Evolutionary conservation across 1,140 invertebrate genomes (phyloP), one percentile per base, ranked within the genome.

Genomic region (Drosophila albomicans): DNA sequence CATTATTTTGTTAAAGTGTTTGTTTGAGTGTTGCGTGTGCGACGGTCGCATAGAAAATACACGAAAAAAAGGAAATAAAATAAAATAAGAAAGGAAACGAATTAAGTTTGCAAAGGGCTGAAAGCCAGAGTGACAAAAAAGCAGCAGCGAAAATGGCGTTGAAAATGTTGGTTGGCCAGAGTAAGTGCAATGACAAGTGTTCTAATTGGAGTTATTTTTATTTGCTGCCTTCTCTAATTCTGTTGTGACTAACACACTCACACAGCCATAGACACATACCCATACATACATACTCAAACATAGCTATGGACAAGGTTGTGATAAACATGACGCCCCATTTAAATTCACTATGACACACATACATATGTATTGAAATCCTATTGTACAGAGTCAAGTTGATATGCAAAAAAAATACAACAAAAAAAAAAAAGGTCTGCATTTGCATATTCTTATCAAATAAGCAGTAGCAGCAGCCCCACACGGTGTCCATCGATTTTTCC

Each of bases 81-180:
- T 38, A 38, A 38, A 52, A 52, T 43, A 49, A 35, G 57, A 38
- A 20, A 48, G 38, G 32, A 13, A 67, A 25, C 7, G 56, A 66
- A 43, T 16, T 71, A 48, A 65, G 48, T 41, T 74, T 52, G 15
- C 8, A 30, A 43, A 45, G 48, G 2, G 3, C 28, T 4, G 15
- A 54, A 11, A 25, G 28, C 32, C 57, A 54, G 66, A 54, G 15
- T 32, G 35, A 45, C 48, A 62, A 32, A 25, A 25, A 25, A 25
- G 20, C 20, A 25, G 13, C 16, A 59, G 51, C 20, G 16, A 90
- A 80, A 62, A 91, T 91, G 90, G 90, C 90, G 20, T 72, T 91
- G 57, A 91, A 91, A 84, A 82, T 87, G 64, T 66, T 91, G 67
- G 90, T 91, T 41, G 90, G 90, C 35, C 90, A 91, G 75, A 91